Base-by-base conservation (phyloP, 1,140 invertebrate genomes). In the Eulimnadia texana region DNA sequence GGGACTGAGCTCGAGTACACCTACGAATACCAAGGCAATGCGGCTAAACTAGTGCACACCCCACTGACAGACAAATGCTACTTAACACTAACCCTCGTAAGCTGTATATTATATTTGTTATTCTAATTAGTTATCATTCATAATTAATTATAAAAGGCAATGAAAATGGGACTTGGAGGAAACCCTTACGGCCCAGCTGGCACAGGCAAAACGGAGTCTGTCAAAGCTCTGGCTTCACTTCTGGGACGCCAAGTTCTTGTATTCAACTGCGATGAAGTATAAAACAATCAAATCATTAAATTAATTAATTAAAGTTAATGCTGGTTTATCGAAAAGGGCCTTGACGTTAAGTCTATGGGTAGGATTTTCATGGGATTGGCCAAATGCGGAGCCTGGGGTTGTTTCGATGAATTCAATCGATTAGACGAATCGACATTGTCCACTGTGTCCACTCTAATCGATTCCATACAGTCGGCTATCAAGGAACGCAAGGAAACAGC, bases 161-260 rank as follows among this genome's bases (percentile, higher is more conserved):
- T 98, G 82, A 83, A 88, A 69, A 84, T 98, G 73, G 96, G 96
- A 3, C 78, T 98, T 53, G 94, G 96, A 60, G 96, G 95, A 11
- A 98, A 98, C 78, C 96, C 96, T 0, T 99, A 97, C 70, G 97
- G 96, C n/a, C 93, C 93, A 19, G 93, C 93, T 64, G 94, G 94
- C 60, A 98, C 94, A 0, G 95, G 94, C 0, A 98, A 98, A 78
- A 98, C 94, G 3, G 93, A 98, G 74, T 94, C 92, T 42, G 92
- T 98, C 0, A 98, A 98, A 78, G 91, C 93, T 16, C 73, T 98
- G 0, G 94, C 92, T 16, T 80, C 82, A 11, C 78, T 95, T 61
- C 78, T 98, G 66, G 95, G 93, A 0, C 77, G 94, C 59, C 83
- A 95, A 65, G 94, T 98, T 3, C 76, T 98, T 22, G 91, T 98